These are phyloP conservation scores for Cynodonichthys magdalenae DNA, from an alignment of 2,797 vertebrate genomes.

Conservation along the genomic window DNA sequence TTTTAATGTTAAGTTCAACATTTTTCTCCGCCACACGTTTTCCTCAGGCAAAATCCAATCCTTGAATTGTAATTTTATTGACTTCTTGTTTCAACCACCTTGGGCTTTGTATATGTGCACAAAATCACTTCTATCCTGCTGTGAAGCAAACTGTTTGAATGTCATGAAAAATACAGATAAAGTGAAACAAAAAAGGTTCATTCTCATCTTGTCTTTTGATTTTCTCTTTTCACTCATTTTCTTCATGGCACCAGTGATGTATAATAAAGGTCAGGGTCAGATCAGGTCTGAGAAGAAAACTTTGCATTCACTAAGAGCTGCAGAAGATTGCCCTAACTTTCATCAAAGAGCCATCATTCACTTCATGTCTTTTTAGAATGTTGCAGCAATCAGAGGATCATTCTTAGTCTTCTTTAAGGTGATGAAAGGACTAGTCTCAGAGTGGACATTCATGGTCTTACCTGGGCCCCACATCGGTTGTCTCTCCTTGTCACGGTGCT, in stretches of 20 bases:
- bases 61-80: constrained; percentile 6
- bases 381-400: constrained; percentile 57
- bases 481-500: constrained; percentile 38
- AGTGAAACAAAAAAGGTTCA: no score
- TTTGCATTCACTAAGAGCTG: constrained; percentile 21
- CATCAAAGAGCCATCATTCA: constrained; percentile 39
- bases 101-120: background rate
- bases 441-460: constrained; percentile 53
- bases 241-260: constrained; percentile 18
- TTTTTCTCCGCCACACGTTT: constrained; percentile 1
- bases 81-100: constrained; percentile 7
- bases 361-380: constrained; percentile 48
- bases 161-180: background rate
- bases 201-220: background rate
- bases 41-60: constrained; percentile 7
- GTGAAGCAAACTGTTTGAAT: constrained; percentile 5
- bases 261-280: constrained; percentile 47
- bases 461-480: constrained; percentile 76
- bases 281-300: constrained; percentile 25
- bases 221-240: background rate
- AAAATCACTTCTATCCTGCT: background rate
- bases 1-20: background rate
- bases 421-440: constrained; percentile 60
- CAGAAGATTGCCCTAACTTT: constrained; percentile 28
- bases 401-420: constrained; percentile 40